Evolutionary conservation across 2,113 vertebrate species (phyloP).

Genomic region (Gracilinanus agilis): DNA sequence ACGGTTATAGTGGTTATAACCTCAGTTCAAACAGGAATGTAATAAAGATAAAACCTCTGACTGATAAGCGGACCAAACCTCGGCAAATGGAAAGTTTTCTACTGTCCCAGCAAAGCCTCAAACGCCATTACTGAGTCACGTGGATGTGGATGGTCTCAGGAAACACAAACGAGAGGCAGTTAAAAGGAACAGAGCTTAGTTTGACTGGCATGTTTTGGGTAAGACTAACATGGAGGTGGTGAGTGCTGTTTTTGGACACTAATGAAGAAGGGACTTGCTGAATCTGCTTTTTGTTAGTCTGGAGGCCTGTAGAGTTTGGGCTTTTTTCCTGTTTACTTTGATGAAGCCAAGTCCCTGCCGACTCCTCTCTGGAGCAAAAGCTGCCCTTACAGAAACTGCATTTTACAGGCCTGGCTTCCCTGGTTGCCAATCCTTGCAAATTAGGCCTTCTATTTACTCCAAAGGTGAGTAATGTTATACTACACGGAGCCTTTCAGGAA

Average conservation of each 20-base stretch:
- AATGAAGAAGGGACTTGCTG: background rate
- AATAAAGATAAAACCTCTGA: constrained; percentile 71
- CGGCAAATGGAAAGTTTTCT: constrained; percentile 59
- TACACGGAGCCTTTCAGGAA: constrained; percentile 32
- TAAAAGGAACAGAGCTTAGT: constrained; percentile 27
- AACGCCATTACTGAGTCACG: background rate
- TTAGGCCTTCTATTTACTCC: constrained; percentile 54
- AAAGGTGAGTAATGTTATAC: constrained; percentile 30
- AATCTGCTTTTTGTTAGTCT: constrained; percentile 49
- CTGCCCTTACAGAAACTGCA: constrained; percentile 33
- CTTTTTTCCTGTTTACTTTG: constrained; percentile 67
- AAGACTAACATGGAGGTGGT: background rate
- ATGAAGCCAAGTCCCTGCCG: constrained; percentile 58
- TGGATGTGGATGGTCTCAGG: background rate
- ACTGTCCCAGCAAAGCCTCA: constrained; percentile 15
- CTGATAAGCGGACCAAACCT: constrained; percentile 67
- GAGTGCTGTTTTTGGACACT: constrained; percentile 59
- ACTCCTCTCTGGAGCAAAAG: constrained; percentile 57
- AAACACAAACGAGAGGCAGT: constrained; percentile 1
- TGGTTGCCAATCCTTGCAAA: constrained; percentile 52
- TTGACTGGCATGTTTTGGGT: background rate
- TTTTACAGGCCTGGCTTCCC: constrained; percentile 20
- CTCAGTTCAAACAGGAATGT: constrained; percentile 74
- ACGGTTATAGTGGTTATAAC: constrained; percentile 78
- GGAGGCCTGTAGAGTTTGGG: constrained; percentile 32